Conservation (phyloP, 1,140 invertebrate genomes). For the Ditylenchus dipsaci region DNA sequence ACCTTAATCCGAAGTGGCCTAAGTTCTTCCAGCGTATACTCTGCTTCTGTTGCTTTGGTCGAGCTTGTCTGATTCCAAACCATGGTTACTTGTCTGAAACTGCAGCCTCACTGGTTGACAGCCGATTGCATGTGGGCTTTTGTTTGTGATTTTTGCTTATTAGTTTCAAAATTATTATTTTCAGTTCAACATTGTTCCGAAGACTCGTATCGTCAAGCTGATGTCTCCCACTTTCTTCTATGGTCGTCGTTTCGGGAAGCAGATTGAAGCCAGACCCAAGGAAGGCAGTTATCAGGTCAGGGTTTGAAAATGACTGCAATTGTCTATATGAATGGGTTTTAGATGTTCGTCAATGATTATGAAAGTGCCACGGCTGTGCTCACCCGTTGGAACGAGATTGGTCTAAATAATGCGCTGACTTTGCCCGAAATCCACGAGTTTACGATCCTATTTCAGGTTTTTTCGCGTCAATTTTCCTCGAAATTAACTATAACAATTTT, state of each 20-base stretch:
- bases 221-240: slow-evolving; percentile 48
- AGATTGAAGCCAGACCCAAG: slow-evolving; percentile 38
- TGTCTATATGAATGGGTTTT: slow-evolving; percentile 13
- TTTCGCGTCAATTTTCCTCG: too few species aligned
- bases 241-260: slow-evolving; percentile 35
- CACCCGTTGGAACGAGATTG: slow-evolving; percentile 43
- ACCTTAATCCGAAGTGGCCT: slow-evolving; percentile 98
- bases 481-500: too few species aligned
- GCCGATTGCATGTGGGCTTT: slow-evolving; percentile 73
- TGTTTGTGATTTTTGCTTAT: too few species aligned
- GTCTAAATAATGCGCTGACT: slow-evolving; percentile 29
- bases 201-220: slow-evolving; percentile 48
- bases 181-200: slow-evolving; percentile 48
- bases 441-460: slow-evolving; percentile 24
- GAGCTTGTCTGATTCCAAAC: slow-evolving; percentile 95
- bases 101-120: slow-evolving; percentile 89
- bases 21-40: slow-evolving; percentile 99
- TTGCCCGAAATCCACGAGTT: slow-evolving; percentile 33
- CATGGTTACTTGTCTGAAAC: slow-evolving; percentile 97
- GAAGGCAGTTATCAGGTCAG: slow-evolving; percentile 51
- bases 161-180: slow-evolving; percentile 13
- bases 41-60: slow-evolving; percentile 97
- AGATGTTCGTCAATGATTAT: slow-evolving; percentile 50
- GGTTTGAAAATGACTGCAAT: too few species aligned
- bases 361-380: slow-evolving; percentile 40